Evolutionary conservation across 1,140 invertebrate genomes (phyloP).

Genomic region (Calliopsis andreniformis): DNA sequence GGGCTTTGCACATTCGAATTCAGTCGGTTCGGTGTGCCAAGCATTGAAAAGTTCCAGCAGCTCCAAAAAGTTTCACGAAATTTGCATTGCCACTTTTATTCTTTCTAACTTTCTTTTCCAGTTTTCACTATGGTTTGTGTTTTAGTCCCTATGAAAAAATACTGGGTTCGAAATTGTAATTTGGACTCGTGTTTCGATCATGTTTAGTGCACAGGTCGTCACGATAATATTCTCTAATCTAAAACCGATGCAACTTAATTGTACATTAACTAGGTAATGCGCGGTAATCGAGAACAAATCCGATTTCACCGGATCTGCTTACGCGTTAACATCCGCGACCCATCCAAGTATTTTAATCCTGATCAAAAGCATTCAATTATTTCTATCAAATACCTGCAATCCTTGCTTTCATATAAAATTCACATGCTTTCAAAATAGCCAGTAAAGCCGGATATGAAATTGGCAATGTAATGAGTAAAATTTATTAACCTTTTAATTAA

Average conservation of each 20-base stretch:
- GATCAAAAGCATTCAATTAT: neutral
- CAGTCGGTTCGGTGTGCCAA: slow-evolving; percentile 2
- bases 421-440: no score
- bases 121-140: no score
- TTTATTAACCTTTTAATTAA: no score
- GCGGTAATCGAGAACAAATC: slow-evolving; percentile 28
- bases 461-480: no score
- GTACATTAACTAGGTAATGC: slow-evolving; percentile 27
- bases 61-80: neutral
- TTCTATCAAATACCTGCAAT: no score
- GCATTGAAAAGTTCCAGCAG: neutral
- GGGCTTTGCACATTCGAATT: slow-evolving; percentile 15
- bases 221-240: slow-evolving; percentile 13
- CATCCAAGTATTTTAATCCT: neutral
- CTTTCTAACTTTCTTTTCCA: neutral
- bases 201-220: no score
- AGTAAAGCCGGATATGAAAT: no score
- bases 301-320: slow-evolving; percentile 39
- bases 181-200: no score
- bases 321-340: neutral
- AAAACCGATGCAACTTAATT: slow-evolving; percentile 23
- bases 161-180: no score
- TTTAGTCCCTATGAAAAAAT: no score
- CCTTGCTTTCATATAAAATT: no score
- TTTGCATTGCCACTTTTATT: neutral